Conservation (phyloP, 2,113 vertebrate genomes). For the Eudyptes chrysolophus region DNA sequence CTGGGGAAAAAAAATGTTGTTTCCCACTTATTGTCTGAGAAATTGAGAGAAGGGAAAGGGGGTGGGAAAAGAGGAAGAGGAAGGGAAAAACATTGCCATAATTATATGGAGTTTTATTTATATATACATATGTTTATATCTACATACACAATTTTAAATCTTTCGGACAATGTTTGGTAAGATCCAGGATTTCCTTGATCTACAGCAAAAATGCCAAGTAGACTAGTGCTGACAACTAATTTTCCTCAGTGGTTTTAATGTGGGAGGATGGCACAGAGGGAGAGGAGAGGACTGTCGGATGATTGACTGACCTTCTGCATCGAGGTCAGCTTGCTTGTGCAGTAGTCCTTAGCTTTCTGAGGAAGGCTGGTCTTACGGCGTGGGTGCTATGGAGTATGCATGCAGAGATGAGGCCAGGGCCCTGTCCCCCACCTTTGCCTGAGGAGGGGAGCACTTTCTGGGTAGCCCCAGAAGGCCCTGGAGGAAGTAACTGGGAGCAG, state of each 20-base stretch:
- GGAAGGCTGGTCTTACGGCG: accelerated
- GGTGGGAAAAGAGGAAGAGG: slow-evolving; percentile 31
- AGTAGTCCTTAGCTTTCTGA: not conserved
- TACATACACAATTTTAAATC: not conserved
- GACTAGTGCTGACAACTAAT: not conserved
- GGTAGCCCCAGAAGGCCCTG: not conserved
- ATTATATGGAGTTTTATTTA: not conserved
- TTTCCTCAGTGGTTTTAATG: not conserved
- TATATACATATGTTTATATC: not conserved
- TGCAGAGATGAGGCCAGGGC: not conserved
- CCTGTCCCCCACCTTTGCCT: not conserved
- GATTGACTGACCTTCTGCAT: not conserved
- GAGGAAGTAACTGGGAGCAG: not conserved
- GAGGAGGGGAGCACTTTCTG: accelerated
- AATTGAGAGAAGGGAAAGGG: slow-evolving; percentile 9
- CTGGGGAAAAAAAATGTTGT: not conserved
- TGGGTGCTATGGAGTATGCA: accelerated
- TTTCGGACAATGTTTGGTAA: not conserved
- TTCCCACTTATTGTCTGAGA: slow-evolving; percentile 55
- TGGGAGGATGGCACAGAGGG: not conserved
- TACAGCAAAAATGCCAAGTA: not conserved
- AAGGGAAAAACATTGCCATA: not conserved
- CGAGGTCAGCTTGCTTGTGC: not conserved
- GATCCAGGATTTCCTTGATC: not conserved
- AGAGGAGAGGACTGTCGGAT: not conserved